These are phyloP conservation scores for Bombus balteatus DNA, from an alignment of 1,140 invertebrate genomes.

Conservation along the genomic window DNA sequence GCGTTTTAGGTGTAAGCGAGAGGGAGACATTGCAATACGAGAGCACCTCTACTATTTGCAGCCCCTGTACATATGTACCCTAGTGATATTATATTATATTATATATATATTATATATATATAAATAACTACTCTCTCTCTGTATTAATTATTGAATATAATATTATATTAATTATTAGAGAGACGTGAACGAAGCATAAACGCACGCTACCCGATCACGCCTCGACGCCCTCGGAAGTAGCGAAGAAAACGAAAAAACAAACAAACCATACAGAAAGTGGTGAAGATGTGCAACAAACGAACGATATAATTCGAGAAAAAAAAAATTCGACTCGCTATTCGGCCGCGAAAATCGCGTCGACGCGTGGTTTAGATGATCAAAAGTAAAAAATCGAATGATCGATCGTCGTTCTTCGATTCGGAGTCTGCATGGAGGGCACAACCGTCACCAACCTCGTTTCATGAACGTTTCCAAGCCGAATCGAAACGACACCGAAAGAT, in stretches of 20 bases:
- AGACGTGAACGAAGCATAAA: slow-evolving; percentile 68
- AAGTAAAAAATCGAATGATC: not conserved
- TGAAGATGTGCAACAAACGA: not conserved
- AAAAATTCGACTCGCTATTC: not conserved
- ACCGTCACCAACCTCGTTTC: not conserved
- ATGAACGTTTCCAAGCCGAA: not conserved
- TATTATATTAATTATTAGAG: slow-evolving; percentile 79
- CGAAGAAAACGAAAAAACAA: not conserved
- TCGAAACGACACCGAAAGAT: slow-evolving; percentile 13
- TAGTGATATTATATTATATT: slow-evolving; percentile 81
- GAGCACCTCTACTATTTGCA: slow-evolving; percentile 78
- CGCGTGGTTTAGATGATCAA: not conserved
- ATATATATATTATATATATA: slow-evolving; percentile 76
- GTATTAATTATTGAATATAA: slow-evolving; percentile 81
- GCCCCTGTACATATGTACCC: slow-evolving; percentile 82
- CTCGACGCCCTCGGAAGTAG: slow-evolving; percentile 28
- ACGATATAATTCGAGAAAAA: slow-evolving; percentile 7
- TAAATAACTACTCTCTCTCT: slow-evolving; percentile 79
- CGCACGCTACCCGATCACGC: slow-evolving; percentile 67
- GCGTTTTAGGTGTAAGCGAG: slow-evolving; percentile 48
- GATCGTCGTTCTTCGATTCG: not conserved
- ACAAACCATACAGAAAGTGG: slow-evolving; percentile 10
- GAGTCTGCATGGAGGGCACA: too few relatives aligned
- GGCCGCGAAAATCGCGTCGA: slow-evolving; percentile 10
- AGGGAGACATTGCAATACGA: slow-evolving; percentile 76